Base-by-base conservation (phyloP, 2,113 vertebrate species). In the Microtus ochrogaster region DNA sequence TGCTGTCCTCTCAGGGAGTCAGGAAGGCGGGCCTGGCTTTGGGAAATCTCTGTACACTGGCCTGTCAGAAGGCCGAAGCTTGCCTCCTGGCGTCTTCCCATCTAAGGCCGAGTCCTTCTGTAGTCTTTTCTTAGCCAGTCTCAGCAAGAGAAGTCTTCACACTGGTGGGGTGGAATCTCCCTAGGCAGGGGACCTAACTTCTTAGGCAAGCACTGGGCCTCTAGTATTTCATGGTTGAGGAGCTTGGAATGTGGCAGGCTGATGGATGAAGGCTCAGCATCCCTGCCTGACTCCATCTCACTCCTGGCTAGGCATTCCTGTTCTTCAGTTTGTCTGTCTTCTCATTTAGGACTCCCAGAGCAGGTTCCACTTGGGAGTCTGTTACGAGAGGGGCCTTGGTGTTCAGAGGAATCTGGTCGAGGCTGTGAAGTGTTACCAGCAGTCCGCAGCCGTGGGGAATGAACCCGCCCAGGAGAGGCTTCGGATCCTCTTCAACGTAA, bases 341-440 rank as follows among this genome's bases (percentile, higher is more conserved):
- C 47, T 97, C 52, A 95, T 83, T 87, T 96, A 99, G 99, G 99
- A 99, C 95, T 91, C 98, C 91, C 98, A 98, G 7, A 99, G 99
- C 95, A 98, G 98, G 92, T 99, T 99, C 72, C 98, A 99, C 70
- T 96, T 99, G 98, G 99, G 99, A 19, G 98, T 99, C 96, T 99
- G 99, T 97, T 99, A 99, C 77, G 99, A 99, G 98, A 98, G 97
- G 41, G 99, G 99, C 86, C 98, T 99, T 58, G 99, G 99, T 1
- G 99, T 99, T 84, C 98, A 96, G 76, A 98, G 88, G 97, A 98
- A 98, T 96, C 24, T 98, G 92, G 98, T 81, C 3, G 98, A 98
- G 21, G 99, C 99, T 0, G 24, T 98, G 22, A 96, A 97, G 21
- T 99, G 99, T 90, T 99, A 99, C 96, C 98, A 81, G 94, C 98